Percentiles rank a stretch among this genome's conserved stretches.
Conservation (phyloP, 1,140 invertebrate genomes). For the Phocides pigmalion region DNA sequence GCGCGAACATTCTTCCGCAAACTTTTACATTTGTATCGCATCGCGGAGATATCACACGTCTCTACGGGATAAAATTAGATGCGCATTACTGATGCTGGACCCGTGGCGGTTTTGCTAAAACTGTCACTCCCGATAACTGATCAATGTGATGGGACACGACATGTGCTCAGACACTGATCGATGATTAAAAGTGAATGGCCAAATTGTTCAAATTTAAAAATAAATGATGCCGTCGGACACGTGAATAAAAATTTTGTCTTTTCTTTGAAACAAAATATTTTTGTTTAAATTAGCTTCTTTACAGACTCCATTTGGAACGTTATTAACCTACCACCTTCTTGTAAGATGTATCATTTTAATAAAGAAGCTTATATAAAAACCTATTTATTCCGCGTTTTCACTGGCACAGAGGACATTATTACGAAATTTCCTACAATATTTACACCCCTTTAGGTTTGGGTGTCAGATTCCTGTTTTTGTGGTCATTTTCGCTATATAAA, state of each 20-base stretch:
- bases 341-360: no score
- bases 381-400: no score
- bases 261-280: no score
- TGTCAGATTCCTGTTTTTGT: no score
- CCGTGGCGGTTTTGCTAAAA: slow-evolving; percentile 46
- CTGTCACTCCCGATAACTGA: slow-evolving; percentile 45
- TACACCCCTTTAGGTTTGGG: no score
- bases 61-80: slow-evolving; percentile 63
- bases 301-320: no score
- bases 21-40: slow-evolving; percentile 42
- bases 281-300: no score
- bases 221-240: neutral
- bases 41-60: slow-evolving; percentile 48
- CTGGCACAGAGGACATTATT: no score
- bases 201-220: slow-evolving; percentile 16
- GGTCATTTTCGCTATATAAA: no score
- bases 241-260: neutral
- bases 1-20: slow-evolving; percentile 53
- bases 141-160: slow-evolving; percentile 39
- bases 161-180: slow-evolving; percentile 12
- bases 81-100: slow-evolving; percentile 42
- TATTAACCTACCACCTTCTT: no score
- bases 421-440: no score
- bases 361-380: no score
- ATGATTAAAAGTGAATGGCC: slow-evolving; percentile 11